A percentile compares a stretch with the other conserved stretches of the same genome.
Conservation (phyloP, 2,113 vertebrate species). For the Tetrao urogallus region DNA sequence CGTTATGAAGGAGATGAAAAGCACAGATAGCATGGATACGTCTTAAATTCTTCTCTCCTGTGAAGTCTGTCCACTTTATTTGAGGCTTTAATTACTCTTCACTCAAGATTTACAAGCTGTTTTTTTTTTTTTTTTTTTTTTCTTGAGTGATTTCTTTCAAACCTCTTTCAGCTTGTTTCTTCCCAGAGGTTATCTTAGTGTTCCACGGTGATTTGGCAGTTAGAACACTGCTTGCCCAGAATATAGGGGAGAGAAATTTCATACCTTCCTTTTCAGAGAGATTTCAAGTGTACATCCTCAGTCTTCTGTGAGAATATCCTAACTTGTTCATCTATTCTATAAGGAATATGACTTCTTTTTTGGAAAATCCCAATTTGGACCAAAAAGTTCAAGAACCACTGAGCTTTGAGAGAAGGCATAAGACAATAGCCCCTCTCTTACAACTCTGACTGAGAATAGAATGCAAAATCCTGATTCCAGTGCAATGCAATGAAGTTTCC, state of each 20-base stretch:
- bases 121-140: background rate
- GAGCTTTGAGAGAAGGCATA: background rate
- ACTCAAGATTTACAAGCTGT: background rate
- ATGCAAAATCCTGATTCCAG: background rate
- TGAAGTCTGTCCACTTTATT: background rate
- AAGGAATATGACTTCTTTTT: background rate
- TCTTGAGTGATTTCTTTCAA: background rate
- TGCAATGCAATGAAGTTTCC: accelerated
- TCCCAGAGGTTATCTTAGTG: background rate
- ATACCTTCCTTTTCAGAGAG: background rate
- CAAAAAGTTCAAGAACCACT: background rate
- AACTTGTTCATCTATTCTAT: background rate
- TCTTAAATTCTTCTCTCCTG: background rate
- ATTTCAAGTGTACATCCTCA: background rate
- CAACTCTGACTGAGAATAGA: background rate
- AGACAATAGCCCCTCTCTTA: background rate
- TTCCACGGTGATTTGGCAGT: background rate
- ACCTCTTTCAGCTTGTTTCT: background rate
- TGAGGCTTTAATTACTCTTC: background rate
- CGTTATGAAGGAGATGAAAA: background rate
- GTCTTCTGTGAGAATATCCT: background rate
- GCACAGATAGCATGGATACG: background rate
- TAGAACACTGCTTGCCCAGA: background rate
- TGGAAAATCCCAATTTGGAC: background rate
- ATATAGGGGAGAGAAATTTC: background rate